A percentile compares a stretch with the other conserved stretches of the same genome.
Conservation (phyloP, 2,797 vertebrate genomes). For the Catharus ustulatus region DNA sequence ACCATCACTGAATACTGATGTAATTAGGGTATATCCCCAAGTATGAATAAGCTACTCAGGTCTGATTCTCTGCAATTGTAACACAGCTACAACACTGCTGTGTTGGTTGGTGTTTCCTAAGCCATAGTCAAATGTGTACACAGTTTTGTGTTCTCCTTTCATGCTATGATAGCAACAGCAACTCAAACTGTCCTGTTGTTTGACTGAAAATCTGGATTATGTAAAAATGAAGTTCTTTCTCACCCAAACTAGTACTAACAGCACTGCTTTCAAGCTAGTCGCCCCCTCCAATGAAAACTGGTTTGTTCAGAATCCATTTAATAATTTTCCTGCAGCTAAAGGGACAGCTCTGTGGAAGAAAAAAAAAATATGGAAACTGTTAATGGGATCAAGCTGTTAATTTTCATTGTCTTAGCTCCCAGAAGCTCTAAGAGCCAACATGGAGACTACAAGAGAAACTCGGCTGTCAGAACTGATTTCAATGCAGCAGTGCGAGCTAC, state of each 20-base stretch:
- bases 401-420: neutral
- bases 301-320: neutral
- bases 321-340: neutral
- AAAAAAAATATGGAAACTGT: neutral
- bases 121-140: neutral
- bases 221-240: neutral
- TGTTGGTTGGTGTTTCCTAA: neutral
- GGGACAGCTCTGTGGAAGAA: neutral
- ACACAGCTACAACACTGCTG: neutral
- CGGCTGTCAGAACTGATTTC: neutral
- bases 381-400: neutral
- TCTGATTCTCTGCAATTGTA: neutral
- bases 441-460: neutral
- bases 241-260: neutral
- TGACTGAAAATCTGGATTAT: neutral
- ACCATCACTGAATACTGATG: neutral
- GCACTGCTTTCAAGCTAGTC: neutral
- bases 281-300: neutral
- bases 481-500: neutral
- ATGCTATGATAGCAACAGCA: neutral
- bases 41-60: neutral
- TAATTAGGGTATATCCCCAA: neutral
- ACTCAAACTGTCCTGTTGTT: neutral
- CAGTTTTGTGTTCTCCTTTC: neutral
- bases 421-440: neutral